Evolutionary conservation across 1,140 invertebrate genomes (phyloP), one percentile per base, ranked within the genome.

Genomic region (Zaprionus ornatus): DNA sequence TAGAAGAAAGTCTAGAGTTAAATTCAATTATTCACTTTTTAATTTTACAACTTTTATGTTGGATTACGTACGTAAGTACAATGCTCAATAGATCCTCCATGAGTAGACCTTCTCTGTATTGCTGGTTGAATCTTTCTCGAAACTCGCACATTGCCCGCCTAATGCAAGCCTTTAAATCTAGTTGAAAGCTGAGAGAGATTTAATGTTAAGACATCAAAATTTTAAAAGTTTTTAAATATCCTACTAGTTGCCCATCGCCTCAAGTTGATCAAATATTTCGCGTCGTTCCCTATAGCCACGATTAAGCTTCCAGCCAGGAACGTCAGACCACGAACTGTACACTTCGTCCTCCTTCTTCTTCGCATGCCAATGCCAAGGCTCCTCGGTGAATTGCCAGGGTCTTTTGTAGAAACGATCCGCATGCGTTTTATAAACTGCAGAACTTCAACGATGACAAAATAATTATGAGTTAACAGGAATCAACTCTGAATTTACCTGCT

Each of bases 131-230:
- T 10, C 40, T 70, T 7, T 71, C 68, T 19, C 55, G 45, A 1
- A 88, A 48, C 29, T 87, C 84, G 17, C 84, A 87, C 84, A 87
- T 87, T 0, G 77, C 84, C 1, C 84, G 75, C 17, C 88, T 88
- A 2, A 87, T 84, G n/a, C 84, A 87, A 13, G 84, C 68, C 19
- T 40, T 56, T 0, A 88, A 48, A 19, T 88, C 85, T 21, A 88
- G 6, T 15, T 72, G 71, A 37, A 88, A 88, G 2, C 84, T 87
- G 17, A 17, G 9, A 12, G 10, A 0, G 13, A 61, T 9, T 23
- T 10, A 13, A 23, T 35, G 5, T 42, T 21, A 25, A 15, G 0
- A 32, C 10, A 6, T 12, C 3, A 10, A 56, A 12, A 7, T 21
- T 7, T n/a, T 19, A 15, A 29, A 27, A 17, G 4, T 3, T 17